A percentile compares a stretch with the other conserved stretches of the same genome.
These are phyloP conservation scores for Cuculus canorus DNA, from an alignment of 2,797 vertebrate species.

Conservation along the genomic window DNA sequence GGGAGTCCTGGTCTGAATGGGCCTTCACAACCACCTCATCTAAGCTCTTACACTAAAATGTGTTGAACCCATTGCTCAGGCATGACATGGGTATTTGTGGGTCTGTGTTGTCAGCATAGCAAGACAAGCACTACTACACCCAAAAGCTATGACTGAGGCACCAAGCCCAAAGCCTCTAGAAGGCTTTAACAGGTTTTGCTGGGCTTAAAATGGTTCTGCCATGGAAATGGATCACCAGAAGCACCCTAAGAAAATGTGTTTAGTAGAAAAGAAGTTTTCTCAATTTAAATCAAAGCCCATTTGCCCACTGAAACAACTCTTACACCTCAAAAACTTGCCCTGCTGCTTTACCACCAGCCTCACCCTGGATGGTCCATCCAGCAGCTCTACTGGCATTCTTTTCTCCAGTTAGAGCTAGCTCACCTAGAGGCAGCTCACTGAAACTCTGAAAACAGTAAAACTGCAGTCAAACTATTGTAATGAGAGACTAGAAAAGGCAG, in stretches of 20 bases:
- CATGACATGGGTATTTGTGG: fast-evolving
- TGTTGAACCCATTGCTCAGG: neutral
- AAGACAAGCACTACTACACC: neutral
- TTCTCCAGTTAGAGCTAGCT: neutral
- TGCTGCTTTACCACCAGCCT: neutral
- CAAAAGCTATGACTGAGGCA: neutral
- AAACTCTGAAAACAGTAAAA: neutral
- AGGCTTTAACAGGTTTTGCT: neutral
- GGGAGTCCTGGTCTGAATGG: neutral
- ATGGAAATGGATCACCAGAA: neutral
- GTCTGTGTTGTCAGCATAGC: neutral
- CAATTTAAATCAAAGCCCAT: neutral
- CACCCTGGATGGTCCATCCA: neutral
- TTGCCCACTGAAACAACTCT: neutral
- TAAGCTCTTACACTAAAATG: neutral
- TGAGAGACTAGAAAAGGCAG: neutral
- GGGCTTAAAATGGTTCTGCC: neutral
- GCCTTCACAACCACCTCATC: neutral
- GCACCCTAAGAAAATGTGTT: neutral
- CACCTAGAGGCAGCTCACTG: neutral
- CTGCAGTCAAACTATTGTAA: neutral
- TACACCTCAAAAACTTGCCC: neutral
- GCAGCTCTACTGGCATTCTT: neutral
- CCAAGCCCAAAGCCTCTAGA: neutral
- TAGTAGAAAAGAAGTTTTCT: neutral